phyloP scores from a whole-genome alignment of 2,113 vertebrate species.

The Lynx canadensis region DNA sequence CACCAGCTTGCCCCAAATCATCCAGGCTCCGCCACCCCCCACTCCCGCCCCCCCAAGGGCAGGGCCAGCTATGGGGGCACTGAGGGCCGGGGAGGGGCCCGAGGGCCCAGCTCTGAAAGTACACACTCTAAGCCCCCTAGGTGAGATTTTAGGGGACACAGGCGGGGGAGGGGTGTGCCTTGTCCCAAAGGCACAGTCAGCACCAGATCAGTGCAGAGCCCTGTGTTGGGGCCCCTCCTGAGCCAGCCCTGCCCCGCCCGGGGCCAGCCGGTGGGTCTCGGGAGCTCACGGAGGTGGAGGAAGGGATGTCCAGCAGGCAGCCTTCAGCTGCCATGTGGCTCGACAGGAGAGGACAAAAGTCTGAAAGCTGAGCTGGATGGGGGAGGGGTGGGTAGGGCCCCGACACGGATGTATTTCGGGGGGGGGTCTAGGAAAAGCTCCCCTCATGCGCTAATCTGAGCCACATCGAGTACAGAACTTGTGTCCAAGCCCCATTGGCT shows the following conservation, averaged over 20 bases:
- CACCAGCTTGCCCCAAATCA: too few relatives aligned
- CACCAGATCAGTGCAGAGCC: too few relatives aligned
- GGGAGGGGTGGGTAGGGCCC: background rate
- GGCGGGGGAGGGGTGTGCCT: background rate
- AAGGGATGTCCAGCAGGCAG: background rate
- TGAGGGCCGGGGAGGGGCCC: background rate
- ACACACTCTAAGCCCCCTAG: background rate
- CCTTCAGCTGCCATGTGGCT: background rate
- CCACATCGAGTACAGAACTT: background rate
- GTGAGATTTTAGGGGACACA: background rate
- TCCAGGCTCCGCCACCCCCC: accelerated
- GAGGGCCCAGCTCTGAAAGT: background rate
- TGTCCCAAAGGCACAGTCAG: too few relatives aligned
- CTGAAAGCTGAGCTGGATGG: background rate
- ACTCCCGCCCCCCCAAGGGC: too few relatives aligned
- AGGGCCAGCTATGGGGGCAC: too few relatives aligned
- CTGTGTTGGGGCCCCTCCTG: background rate
- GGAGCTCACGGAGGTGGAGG: background rate
- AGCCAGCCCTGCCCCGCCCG: background rate
- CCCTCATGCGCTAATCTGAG: background rate
- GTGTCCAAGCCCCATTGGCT: background rate
- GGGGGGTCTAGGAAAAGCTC: too few relatives aligned
- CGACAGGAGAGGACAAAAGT: background rate
- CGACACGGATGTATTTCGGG: background rate
- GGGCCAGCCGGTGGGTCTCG: background rate